Base-by-base conservation (phyloP, 1,140 invertebrate species). In the Drosophila sproati region DNA sequence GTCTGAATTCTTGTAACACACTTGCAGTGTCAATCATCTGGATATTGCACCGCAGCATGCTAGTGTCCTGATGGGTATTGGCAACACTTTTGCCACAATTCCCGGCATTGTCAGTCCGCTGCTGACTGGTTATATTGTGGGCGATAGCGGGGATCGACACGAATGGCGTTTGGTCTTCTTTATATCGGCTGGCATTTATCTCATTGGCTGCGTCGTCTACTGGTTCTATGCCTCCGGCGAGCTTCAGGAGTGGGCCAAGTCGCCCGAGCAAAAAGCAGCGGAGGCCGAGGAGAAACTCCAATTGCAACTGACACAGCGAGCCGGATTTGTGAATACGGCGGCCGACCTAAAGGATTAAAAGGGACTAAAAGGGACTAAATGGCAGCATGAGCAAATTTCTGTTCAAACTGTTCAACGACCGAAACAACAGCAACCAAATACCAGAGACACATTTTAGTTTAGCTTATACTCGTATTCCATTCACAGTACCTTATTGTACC, bases 141-240 rank as follows among this genome's bases (percentile, higher is more conserved):
- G 94, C 74, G 93, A 96, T 76, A 94, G 43, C 20, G 72, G 72
- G 95, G 96, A 95, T 94, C 52, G 94, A 8, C 94, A 94, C 8
- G 95, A 97, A 93, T 98, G 97, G 97, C 95, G 95, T 48, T 94
- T 95, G 28, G 96, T 98, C 6, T 98, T 98, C 92, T 97, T 96
- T 91, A 96, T 98, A 83, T 95, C 96, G 3, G 95, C 96, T 74
- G 94, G 93, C 48, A 94, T 98, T 80, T 98, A 98, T 92, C 91
- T 97, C 3, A 69, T 96, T 10, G 97, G 97, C 20, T 96, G 96
- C 55, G 82, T 97, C 39, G 93, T 98, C 55, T 98, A 97, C 85
- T 96, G 95, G 64, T 75, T 95, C n/a, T 96, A 96, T 82, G 96
- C 96, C 8, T 96, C 96, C 1, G 97, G 96, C 6, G 96, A 97